These are phyloP conservation scores for Hydrotaea diabolus DNA, from an alignment of 2,888 invertebrate species.

Conservation along the genomic window DNA sequence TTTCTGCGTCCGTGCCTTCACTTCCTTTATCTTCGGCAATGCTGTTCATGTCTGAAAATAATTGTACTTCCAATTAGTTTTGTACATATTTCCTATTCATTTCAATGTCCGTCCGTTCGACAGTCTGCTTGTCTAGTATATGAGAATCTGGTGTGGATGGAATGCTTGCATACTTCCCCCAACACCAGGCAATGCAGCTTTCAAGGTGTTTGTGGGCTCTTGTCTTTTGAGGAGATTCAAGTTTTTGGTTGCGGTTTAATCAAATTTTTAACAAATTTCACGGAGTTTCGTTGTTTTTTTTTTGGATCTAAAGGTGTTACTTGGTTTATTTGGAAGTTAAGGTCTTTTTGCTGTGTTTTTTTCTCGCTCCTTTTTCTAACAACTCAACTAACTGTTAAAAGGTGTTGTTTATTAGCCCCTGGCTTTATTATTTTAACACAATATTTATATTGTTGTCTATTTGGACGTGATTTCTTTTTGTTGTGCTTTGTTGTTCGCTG, in stretches of 20 bases:
- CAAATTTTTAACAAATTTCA: constrained; percentile 61
- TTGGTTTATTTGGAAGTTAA: constrained; percentile 26
- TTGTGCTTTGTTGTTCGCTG: constrained; percentile 2
- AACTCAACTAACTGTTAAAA: constrained; percentile 36
- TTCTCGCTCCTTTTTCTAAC: background rate
- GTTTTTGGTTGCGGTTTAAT: constrained; percentile 3
- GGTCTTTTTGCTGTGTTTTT: constrained; percentile 9
- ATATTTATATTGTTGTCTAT: constrained; percentile 54
- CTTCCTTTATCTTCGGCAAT: background rate
- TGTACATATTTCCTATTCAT: constrained; percentile 40
- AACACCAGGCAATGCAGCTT: constrained; percentile 27
- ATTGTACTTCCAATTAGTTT: constrained; percentile 70
- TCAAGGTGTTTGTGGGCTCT: constrained; percentile 53
- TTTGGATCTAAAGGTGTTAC: constrained; percentile 16
- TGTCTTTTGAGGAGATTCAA: background rate
- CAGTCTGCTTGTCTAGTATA: background rate
- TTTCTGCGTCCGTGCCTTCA: background rate
- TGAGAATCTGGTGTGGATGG: background rate
- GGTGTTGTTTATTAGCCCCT: constrained; percentile 51
- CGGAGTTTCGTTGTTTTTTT: constrained; percentile 9
- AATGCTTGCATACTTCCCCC: constrained; percentile 26
- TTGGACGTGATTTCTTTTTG: constrained; percentile 4
- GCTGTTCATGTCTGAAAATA: constrained; percentile 67
- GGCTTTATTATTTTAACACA: constrained; percentile 66
- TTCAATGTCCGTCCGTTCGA: constrained; percentile 25